Percentiles rank a stretch among this genome's conserved stretches.
These are phyloP conservation scores for Bombus soroeensis DNA, from an alignment of 1,140 invertebrate genomes.

Conservation along the genomic window DNA sequence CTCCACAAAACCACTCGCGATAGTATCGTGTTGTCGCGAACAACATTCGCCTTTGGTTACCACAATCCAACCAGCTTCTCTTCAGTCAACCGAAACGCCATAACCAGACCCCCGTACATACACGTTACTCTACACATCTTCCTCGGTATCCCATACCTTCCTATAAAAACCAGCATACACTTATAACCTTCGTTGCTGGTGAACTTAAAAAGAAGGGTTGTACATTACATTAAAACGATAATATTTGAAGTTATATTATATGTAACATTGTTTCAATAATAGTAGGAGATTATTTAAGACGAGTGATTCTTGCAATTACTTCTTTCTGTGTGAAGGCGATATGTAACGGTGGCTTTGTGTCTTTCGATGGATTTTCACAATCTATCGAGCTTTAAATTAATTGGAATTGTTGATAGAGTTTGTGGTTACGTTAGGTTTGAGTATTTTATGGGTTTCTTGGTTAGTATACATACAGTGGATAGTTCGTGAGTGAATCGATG, in stretches of 20 bases:
- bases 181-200: background rate
- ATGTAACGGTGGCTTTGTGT: background rate
- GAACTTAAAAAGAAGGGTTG: background rate
- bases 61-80: background rate
- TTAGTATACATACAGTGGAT: background rate
- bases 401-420: no score
- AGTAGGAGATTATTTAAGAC: background rate
- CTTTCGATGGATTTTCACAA: no score
- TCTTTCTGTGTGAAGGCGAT: background rate
- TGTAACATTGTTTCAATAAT: background rate
- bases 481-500: background rate
- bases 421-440: background rate
- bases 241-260: background rate
- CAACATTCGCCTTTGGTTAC: constrained; percentile 22
- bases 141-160: background rate
- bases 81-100: background rate
- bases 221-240: no score
- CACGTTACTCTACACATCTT: background rate
- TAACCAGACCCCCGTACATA: background rate
- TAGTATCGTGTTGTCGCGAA: constrained; percentile 31
- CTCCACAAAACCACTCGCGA: constrained; percentile 36
- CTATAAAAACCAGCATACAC: background rate
- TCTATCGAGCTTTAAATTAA: background rate
- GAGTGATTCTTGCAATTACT: background rate
- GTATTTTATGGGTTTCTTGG: background rate